phyloP scores from a whole-genome alignment of 2,113 vertebrate genomes.

The Odobenus rosmarus region DNA sequence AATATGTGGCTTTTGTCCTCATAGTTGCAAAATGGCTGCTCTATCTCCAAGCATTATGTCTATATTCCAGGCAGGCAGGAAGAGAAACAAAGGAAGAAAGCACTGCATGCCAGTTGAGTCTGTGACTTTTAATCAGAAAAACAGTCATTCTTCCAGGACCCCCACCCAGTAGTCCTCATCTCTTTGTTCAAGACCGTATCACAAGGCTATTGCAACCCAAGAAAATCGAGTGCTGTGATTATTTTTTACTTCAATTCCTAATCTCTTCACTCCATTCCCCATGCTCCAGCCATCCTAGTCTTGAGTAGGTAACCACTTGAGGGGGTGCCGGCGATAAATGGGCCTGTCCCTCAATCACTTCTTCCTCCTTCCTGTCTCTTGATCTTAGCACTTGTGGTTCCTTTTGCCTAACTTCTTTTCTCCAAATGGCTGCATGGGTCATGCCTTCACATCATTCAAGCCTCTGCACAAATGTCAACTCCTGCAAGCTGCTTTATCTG shows the following conservation, averaged over 20 bases:
- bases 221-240: not conserved
- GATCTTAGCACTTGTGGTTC: not conserved
- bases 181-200: not conserved
- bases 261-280: not conserved
- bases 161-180: not conserved
- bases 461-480: not conserved
- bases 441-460: not conserved
- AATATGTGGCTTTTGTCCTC: slow-evolving; percentile 10
- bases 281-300: not conserved
- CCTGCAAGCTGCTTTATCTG: too few species aligned
- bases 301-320: too few species aligned
- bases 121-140: not conserved
- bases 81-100: not conserved
- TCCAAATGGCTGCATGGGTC: not conserved
- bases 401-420: not conserved
- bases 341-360: not conserved
- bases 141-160: not conserved
- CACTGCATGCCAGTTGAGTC: not conserved
- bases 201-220: not conserved
- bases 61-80: not conserved
- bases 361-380: not conserved
- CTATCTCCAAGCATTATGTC: not conserved
- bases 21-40: slow-evolving; percentile 26
- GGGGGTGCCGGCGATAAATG: too few species aligned
- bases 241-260: not conserved